Conservation (phyloP, 1,140 invertebrate species). For the Anoplophora glabripennis region DNA sequence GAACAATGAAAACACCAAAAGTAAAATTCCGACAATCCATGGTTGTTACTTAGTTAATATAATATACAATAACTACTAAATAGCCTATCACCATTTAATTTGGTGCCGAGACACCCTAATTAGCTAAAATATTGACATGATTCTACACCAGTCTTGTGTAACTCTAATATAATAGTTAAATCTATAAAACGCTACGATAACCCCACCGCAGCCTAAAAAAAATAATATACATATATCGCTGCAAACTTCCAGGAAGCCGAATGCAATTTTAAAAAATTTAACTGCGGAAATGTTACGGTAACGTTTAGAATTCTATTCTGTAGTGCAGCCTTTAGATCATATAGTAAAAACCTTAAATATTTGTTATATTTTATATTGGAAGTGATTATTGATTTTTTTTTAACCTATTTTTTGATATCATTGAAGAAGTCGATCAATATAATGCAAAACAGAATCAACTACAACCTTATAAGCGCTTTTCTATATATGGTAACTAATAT, state of each 20-base stretch:
- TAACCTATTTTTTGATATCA: constrained; percentile 13
- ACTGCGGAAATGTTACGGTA: constrained; percentile 4
- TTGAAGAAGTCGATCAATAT: constrained; percentile 16
- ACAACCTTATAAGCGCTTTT: constrained; percentile 36
- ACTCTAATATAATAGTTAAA: constrained; percentile 32
- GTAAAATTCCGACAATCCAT: constrained; percentile 34
- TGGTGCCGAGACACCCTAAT: constrained; percentile 33
- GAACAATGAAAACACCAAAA: constrained; percentile 14
- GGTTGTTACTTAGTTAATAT: constrained; percentile 35
- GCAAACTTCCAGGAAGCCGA: neutral
- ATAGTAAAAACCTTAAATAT: constrained; percentile 37
- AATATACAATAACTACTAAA: constrained; percentile 38
- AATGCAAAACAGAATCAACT: constrained; percentile 26
- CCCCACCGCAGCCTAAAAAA: neutral
- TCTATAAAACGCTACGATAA: constrained; percentile 15
- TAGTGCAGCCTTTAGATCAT: constrained; percentile 43
- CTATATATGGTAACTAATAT: constrained; percentile 41
- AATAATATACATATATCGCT: neutral
- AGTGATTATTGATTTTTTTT: constrained; percentile 28
- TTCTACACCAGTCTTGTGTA: constrained; percentile 41
- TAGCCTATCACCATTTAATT: constrained; percentile 39
- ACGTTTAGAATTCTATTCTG: constrained; percentile 25
- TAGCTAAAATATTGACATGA: constrained; percentile 39
- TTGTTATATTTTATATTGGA: constrained; percentile 29
- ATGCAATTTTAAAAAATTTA: neutral